phyloP scores from a whole-genome alignment of 2,888 invertebrate species.

The Pocota personata region DNA sequence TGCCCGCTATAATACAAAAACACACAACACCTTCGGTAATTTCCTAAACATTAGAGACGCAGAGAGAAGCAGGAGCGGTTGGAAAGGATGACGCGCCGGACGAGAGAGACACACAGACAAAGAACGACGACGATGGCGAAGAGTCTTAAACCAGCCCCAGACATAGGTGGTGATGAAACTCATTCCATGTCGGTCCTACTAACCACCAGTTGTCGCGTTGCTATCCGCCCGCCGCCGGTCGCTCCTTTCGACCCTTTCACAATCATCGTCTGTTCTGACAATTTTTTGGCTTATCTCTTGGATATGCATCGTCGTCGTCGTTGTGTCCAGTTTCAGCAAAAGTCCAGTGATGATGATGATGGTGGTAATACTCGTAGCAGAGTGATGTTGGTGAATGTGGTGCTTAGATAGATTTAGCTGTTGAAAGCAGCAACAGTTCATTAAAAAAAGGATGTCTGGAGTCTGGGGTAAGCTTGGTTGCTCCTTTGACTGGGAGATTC shows the following conservation, averaged over 20 bases:
- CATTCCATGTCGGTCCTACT: constrained; percentile 8
- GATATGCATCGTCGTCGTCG: constrained; percentile 11
- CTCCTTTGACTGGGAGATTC: constrained; percentile 22
- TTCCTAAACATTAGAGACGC: constrained; percentile 12
- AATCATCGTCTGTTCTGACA: constrained; percentile 28
- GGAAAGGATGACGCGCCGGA: constrained; percentile 22
- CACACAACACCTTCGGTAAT: constrained; percentile 47
- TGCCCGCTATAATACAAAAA: constrained; percentile 15
- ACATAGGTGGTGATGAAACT: constrained; percentile 25
- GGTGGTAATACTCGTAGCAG: no score
- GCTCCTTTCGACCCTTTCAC: constrained; percentile 21
- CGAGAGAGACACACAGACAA: constrained; percentile 16
- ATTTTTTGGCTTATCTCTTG: constrained; percentile 48
- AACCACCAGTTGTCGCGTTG: constrained; percentile 44
- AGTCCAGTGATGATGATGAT: background rate
- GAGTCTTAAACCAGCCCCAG: constrained; percentile 28
- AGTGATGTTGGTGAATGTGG: background rate
- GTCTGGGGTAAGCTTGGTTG: constrained; percentile 31
- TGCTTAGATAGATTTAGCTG: constrained; percentile 14
- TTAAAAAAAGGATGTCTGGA: constrained; percentile 26
- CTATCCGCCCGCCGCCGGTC: constrained; percentile 14
- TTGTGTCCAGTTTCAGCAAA: constrained; percentile 29
- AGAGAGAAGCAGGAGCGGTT: background rate
- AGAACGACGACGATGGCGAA: constrained; percentile 3
- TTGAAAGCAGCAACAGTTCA: constrained; percentile 51